Evolutionary conservation across 2,888 invertebrate species (phyloP), one percentile per base, ranked within the genome.

Genomic region (Drosophila koepferae): DNA sequence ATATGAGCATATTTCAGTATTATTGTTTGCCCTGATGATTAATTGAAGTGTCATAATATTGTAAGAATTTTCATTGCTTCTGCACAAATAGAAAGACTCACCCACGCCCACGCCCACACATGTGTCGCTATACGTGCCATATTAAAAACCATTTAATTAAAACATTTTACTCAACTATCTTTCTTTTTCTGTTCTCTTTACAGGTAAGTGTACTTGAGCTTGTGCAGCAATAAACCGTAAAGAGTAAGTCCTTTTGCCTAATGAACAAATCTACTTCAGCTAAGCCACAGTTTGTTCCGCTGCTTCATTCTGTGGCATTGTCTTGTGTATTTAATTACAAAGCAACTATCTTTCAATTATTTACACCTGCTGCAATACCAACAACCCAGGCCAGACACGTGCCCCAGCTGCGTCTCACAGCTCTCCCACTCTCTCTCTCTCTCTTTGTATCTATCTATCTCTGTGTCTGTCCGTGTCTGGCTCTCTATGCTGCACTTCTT

Each of bases 271-370:
- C 78, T 59, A 66, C 80, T 49, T 44, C 28, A 61, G 60, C 61
- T 66, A 51, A 80, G 58, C 77, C 72, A 80, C 80, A 72, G 61
- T 60, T 61, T 48, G 49, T 20, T 49, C 41, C 58, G 69, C 56
- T 41, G 56, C 56, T 34, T 40, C 55, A 28, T 48, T 68, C 60
- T 63, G 55, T 60, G 53, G 51, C 59, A 36, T 56, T 62, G 75
- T 75, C 79, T 78, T 72, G 71, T 79, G 86, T 81, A 85, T 90
- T 89, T 82, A 86, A 91, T 90, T 86, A 85, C 86, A 79, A 81
- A 89, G 82, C 90, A 86, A 90, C 82, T 84, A 86, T 80, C 91
- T 91, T 89, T 90, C 89, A 89, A 89, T 89, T 91, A 89, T 90
- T 90, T 90, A 91, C 91, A 91, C 89, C 87, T 91, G 88, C 80